Evolutionary conservation across 2,797 vertebrate genomes (phyloP).

Genomic region (Sebastes cheni): DNA sequence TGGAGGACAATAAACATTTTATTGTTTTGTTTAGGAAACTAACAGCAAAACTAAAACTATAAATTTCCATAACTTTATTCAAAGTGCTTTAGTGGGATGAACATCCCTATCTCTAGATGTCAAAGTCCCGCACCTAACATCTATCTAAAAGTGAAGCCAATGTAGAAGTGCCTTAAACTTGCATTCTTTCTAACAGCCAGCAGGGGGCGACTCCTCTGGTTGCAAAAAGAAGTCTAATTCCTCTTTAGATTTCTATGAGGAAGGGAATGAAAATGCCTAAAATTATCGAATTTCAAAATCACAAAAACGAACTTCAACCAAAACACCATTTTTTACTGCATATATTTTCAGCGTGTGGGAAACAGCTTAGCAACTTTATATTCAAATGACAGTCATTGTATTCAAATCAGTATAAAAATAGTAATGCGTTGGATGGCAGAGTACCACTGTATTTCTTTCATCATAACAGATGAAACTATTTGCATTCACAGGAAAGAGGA

Average conservation of each 20-base stretch:
- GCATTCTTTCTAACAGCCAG: too few species aligned
- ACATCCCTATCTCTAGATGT: background rate
- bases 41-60: background rate
- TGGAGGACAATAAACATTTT: background rate
- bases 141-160: background rate
- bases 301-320: background rate
- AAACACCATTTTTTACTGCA: background rate
- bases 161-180: too few species aligned
- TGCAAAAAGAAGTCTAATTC: background rate
- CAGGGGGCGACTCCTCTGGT: too few species aligned
- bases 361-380: background rate
- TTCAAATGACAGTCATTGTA: background rate
- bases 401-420: slow-evolving; percentile 27
- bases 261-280: background rate
- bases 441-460: slow-evolving; percentile 4
- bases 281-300: background rate
- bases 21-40: background rate
- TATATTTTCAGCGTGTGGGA: background rate
- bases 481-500: slow-evolving; percentile 33
- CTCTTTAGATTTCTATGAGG: background rate
- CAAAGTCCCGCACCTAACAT: background rate
- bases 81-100: background rate
- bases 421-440: background rate
- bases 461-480: slow-evolving; percentile 18
- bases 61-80: background rate